phyloP scores from a whole-genome alignment of 2,797 vertebrate species.

The Staurois parvus region DNA sequence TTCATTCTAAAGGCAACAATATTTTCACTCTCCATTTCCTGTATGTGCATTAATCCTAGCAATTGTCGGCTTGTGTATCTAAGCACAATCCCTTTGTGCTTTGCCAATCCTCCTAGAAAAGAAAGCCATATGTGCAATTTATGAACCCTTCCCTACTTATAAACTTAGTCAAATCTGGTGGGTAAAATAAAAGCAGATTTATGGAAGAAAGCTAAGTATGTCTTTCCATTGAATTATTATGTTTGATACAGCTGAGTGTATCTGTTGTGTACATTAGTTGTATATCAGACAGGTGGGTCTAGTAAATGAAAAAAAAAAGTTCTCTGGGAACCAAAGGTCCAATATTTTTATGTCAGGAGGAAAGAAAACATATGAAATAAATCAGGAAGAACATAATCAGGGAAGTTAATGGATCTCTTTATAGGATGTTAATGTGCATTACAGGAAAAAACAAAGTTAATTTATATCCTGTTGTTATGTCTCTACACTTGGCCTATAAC shows the following conservation, averaged over 20 bases:
- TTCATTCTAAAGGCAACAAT: background rate
- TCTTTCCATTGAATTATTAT: conserved; percentile 27
- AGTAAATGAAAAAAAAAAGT: conserved; percentile 7
- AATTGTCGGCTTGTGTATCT: background rate
- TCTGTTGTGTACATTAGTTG: conserved; percentile 24
- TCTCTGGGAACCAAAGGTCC: background rate
- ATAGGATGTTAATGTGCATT: conserved; percentile 3
- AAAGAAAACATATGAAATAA: background rate
- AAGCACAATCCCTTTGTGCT: background rate
- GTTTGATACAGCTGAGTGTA: background rate
- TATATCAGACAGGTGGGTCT: conserved; percentile 23
- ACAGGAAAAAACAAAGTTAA: conserved; percentile 1
- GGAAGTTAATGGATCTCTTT: conserved; percentile 1
- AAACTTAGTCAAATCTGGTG: conserved; percentile 34
- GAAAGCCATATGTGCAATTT: conserved; percentile 27
- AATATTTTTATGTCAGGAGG: conserved; percentile 6
- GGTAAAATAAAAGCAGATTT: conserved; percentile 42
- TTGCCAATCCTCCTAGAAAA: background rate
- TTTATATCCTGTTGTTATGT: background rate
- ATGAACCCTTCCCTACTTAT: conserved; percentile 16
- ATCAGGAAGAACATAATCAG: background rate
- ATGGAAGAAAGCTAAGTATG: conserved; percentile 10
- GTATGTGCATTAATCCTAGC: background rate
- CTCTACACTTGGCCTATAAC: no score
- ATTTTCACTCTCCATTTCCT: background rate